A percentile compares a stretch with the other conserved stretches of the same genome.
phyloP scores from a whole-genome alignment of 2,797 vertebrate genomes.

The Hydrophis major region DNA sequence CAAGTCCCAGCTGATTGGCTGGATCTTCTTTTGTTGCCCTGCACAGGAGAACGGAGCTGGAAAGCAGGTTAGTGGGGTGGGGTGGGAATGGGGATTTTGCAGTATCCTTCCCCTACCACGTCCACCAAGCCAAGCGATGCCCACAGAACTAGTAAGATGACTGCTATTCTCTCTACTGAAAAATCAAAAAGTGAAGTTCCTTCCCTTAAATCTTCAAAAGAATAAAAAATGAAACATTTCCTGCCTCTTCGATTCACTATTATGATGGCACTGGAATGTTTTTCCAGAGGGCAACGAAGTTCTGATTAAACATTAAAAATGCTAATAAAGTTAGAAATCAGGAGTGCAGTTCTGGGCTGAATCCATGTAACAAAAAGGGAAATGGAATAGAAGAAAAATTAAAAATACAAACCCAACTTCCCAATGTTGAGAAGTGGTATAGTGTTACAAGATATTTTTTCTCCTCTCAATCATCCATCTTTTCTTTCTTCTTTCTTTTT shows the following conservation, averaged over 20 bases:
- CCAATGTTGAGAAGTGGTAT: neutral
- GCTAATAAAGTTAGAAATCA: neutral
- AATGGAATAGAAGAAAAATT: neutral
- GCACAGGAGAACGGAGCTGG: too few species aligned
- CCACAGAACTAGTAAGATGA: neutral
- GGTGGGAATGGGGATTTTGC: too few species aligned
- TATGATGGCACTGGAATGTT: neutral
- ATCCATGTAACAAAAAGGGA: neutral
- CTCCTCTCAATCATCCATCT: neutral
- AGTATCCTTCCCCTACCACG: too few species aligned
- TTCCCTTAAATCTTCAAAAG: neutral
- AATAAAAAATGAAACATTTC: neutral
- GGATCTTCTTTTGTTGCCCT: too few species aligned
- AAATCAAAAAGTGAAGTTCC: neutral
- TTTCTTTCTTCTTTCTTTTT: neutral
- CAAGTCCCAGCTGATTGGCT: too few species aligned
- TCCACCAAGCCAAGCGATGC: too few species aligned
- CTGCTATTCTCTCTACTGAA: neutral
- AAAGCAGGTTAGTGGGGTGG: too few species aligned
- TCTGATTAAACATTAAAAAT: neutral
- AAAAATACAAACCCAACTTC: neutral
- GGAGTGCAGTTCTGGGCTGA: neutral
- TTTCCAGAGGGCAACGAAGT: neutral
- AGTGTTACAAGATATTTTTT: neutral
- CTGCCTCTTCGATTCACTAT: neutral